These are phyloP conservation scores for Parasteatoda tepidariorum DNA, from an alignment of 1,140 invertebrate genomes.

Conservation along the genomic window DNA sequence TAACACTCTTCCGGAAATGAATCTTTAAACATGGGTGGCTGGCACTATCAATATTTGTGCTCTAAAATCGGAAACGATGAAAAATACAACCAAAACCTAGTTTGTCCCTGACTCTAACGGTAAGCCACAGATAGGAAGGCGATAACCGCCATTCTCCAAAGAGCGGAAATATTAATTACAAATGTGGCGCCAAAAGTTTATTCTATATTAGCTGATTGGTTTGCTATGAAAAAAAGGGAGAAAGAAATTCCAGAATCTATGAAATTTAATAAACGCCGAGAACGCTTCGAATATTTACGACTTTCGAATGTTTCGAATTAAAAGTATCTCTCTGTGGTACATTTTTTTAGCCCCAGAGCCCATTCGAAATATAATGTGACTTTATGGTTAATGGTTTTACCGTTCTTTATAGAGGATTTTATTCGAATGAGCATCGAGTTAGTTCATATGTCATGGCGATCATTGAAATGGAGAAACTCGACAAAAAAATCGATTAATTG, in stretches of 20 bases:
- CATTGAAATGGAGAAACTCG: conserved; percentile 20
- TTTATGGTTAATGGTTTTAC: conserved; percentile 28
- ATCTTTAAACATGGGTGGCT: not conserved
- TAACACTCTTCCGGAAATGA: conserved; percentile 41
- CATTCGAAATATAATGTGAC: conserved; percentile 36
- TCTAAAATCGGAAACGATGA: conserved; percentile 41
- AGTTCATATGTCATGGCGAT: not conserved
- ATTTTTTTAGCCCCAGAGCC: conserved; percentile 2
- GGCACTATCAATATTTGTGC: conserved; percentile 26
- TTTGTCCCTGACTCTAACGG: not conserved
- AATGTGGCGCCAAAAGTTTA: conserved; percentile 31
- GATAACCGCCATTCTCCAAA: not conserved
- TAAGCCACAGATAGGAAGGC: conserved; percentile 8
- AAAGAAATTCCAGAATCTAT: not conserved
- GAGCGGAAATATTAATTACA: conserved; percentile 52
- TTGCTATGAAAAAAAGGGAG: conserved; percentile 7
- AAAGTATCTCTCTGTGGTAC: conserved; percentile 1
- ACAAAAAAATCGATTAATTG: conserved; percentile 47
- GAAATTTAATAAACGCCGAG: conserved; percentile 49
- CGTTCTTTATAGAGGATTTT: not conserved
- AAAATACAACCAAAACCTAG: not conserved
- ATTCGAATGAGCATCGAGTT: not conserved
- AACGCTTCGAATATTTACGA: conserved; percentile 37
- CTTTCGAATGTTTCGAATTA: conserved; percentile 8
- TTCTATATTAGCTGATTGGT: conserved; percentile 41